Evolutionary conservation across 2,797 vertebrate species (phyloP).

Genomic region (Neostethus bicornis): DNA sequence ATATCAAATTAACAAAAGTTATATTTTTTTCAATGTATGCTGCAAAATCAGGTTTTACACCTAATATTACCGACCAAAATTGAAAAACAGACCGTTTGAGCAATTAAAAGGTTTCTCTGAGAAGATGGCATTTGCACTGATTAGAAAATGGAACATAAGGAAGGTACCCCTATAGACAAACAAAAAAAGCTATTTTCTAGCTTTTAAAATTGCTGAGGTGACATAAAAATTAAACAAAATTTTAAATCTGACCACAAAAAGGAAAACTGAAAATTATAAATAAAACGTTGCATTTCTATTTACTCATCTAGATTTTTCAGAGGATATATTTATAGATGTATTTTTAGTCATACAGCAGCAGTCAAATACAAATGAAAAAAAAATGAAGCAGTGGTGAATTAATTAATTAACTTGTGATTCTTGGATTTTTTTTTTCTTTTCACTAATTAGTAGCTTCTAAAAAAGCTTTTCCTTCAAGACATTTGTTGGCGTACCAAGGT

Average conservation of each 20-base stretch:
- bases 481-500: constrained; percentile 37
- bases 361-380: constrained; percentile 35
- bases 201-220: constrained; percentile 48
- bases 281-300: background rate
- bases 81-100: background rate
- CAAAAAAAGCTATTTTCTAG: constrained; percentile 26
- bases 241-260: background rate
- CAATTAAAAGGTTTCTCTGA: constrained; percentile 27
- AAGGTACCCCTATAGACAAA: constrained; percentile 24
- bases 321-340: constrained; percentile 47
- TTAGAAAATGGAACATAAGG: constrained; percentile 6
- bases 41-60: background rate
- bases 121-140: constrained; percentile 8
- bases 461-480: constrained; percentile 46
- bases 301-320: constrained; percentile 25
- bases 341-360: constrained; percentile 64
- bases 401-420: constrained; percentile 65
- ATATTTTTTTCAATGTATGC: background rate
- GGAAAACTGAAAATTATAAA: constrained; percentile 1
- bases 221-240: constrained; percentile 19
- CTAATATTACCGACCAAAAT: background rate
- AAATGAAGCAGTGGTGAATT: constrained; percentile 55
- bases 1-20: background rate
- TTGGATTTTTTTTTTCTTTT: constrained; percentile 53
- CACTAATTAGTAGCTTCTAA: constrained; percentile 66